phyloP scores from a whole-genome alignment of 2,888 invertebrate genomes.

The Aporophyla nigra region DNA sequence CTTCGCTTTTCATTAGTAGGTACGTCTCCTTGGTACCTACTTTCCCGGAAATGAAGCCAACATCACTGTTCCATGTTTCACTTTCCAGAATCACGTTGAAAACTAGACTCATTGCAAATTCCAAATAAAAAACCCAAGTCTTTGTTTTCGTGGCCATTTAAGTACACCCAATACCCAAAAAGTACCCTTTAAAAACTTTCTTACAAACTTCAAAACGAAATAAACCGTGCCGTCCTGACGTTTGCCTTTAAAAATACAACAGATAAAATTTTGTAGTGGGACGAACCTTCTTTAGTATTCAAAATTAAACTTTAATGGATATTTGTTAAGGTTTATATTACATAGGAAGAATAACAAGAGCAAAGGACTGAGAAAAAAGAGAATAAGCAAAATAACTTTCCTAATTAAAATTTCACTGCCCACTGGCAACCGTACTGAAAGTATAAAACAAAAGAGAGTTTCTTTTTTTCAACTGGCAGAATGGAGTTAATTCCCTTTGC shows the following conservation, averaged over 20 bases:
- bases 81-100: not conserved
- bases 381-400: constrained; percentile 79
- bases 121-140: constrained; percentile 10
- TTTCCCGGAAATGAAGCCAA: not conserved
- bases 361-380: constrained; percentile 68
- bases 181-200: constrained; percentile 59
- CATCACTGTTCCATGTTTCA: not conserved
- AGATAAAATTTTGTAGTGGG: constrained; percentile 65
- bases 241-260: constrained; percentile 71
- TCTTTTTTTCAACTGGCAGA: constrained; percentile 68
- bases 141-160: constrained; percentile 39
- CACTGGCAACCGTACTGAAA: constrained; percentile 75
- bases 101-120: constrained; percentile 14
- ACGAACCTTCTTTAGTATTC: not conserved
- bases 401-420: constrained; percentile 84
- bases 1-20: no score
- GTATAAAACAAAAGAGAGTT: constrained; percentile 71
- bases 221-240: constrained; percentile 66
- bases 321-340: constrained; percentile 46
- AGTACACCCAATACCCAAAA: constrained; percentile 49
- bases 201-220: constrained; percentile 65
- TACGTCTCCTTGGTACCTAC: not conserved
- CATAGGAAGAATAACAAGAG: constrained; percentile 18
- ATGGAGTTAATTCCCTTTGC: constrained; percentile 75
- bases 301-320: constrained; percentile 36